Evolutionary conservation across 2,888 invertebrate genomes (phyloP), one percentile per base, ranked within the genome.

Genomic region (Mystacides longicornis): DNA sequence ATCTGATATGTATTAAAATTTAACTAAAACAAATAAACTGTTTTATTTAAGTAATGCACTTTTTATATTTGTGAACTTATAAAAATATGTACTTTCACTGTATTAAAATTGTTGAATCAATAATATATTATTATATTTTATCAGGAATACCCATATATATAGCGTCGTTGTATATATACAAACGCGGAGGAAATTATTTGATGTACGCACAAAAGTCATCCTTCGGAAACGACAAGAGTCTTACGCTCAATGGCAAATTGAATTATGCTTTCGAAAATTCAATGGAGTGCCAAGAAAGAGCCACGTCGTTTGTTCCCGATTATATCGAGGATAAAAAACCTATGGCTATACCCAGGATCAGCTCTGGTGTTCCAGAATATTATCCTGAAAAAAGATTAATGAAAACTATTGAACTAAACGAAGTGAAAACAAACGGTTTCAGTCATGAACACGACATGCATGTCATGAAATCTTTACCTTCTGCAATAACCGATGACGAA

Each of bases 81-180:
- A n/a, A n/a, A n/a, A n/a, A n/a, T n/a, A n/a, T n/a, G n/a, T n/a
- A n/a, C n/a, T n/a, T n/a, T n/a, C n/a, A n/a, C n/a, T n/a, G n/a
- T n/a, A n/a, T n/a, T n/a, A n/a, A n/a, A n/a, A n/a, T n/a, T n/a
- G n/a, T n/a, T n/a, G n/a, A n/a, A 20, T 19, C 4, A 37, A n/a
- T 3, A 7, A n/a, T 37, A n/a, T 37, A 37, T 37, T 37, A 14
- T 37, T 49, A 42, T 23, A 21, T 49, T 51, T 48, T 69, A 70
- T 33, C 68, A 77, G 77, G 77, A 60, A 64, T 76, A 59, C 70
- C 73, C 57, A 64, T 76, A 48, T 77, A 77, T 58, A 62, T 74
- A 2, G 61, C 73, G 43, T 71, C 71, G 58, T 51, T 71, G 33
- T 71, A 65, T 60, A 70, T 68, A 55, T 73, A 71, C 59, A 71